Evolutionary conservation across 2,113 vertebrate genomes (phyloP).

Genomic region (Actenoides lindsayi): DNA sequence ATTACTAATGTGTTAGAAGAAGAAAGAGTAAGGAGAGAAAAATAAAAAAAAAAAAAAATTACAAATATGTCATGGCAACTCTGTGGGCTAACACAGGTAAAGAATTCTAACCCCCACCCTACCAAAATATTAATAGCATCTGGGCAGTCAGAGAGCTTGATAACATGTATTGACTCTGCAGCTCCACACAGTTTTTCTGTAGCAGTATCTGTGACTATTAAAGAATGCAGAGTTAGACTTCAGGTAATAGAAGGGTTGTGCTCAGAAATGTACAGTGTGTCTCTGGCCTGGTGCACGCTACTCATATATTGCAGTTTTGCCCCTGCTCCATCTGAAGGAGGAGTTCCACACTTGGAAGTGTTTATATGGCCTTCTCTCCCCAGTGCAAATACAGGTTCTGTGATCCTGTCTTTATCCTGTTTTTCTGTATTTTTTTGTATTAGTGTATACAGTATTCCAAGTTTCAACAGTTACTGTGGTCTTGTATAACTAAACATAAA

Average conservation of each 20-base stretch:
- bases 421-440: background rate
- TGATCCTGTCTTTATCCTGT: background rate
- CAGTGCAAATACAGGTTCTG: background rate
- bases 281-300: background rate
- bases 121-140: slow-evolving; percentile 51
- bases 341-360: background rate
- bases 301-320: background rate
- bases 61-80: background rate
- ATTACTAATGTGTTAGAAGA: background rate
- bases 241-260: background rate
- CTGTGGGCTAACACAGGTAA: background rate
- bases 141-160: background rate
- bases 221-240: background rate
- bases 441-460: background rate
- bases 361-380: background rate
- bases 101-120: slow-evolving; percentile 20
- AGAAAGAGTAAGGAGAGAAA: background rate
- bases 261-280: background rate
- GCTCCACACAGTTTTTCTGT: background rate
- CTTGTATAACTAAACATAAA: background rate
- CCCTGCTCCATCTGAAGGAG: rapidly evolving
- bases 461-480: background rate
- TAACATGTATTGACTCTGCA: slow-evolving; percentile 30
- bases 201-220: background rate
- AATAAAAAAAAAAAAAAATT: background rate